Evolutionary conservation across 2,888 invertebrate species (phyloP), one percentile per base, ranked within the genome.

Genomic region (Parasteatoda lunata): DNA sequence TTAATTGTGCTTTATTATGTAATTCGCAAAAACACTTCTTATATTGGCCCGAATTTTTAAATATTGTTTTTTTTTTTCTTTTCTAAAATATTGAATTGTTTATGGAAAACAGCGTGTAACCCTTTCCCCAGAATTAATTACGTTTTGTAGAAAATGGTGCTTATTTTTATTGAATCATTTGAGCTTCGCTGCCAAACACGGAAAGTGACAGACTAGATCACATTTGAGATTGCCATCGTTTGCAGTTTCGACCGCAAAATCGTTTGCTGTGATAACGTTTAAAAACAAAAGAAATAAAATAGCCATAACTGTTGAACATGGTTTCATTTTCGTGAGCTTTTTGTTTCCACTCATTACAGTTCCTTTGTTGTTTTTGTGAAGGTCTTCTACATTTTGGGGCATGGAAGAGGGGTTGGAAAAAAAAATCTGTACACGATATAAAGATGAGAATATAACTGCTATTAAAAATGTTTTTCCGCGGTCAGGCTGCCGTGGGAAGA

Each of bases 401-500:
- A 71, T 59, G 30, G 49, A 51, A 78, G 52, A 64, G 75, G 73
- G 71, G 70, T 71, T 59, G 48, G 70, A 52, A 7, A 52, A 45
- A 65, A 30, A n/a, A 68, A 71, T 52, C 52, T n/a, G 59, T 52
- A 80, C 65, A 51, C 72, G 48, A 68, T 52, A 76, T 77, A 64
- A 9, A 83, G 82, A 59, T n/a, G 78, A 51, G 69, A 80, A 79
- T 79, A 71, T 75, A 84, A 80, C 85, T 75, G 76, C 80, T 79
- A 85, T 85, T 85, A 85, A 85, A 85, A 85, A 85, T 85, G 70
- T 76, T 85, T 75, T 80, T 85, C 75, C 73, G 85, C 71, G 80
- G 79, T 76, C 75, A 82, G 81, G 75, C 59, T 75, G 75, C 83
- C 85, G 85, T 85, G 85, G 85, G 85, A 85, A 85, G 79, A 69